Conservation (phyloP, 2,888 invertebrate genomes). For the Sinelater perroti region DNA sequence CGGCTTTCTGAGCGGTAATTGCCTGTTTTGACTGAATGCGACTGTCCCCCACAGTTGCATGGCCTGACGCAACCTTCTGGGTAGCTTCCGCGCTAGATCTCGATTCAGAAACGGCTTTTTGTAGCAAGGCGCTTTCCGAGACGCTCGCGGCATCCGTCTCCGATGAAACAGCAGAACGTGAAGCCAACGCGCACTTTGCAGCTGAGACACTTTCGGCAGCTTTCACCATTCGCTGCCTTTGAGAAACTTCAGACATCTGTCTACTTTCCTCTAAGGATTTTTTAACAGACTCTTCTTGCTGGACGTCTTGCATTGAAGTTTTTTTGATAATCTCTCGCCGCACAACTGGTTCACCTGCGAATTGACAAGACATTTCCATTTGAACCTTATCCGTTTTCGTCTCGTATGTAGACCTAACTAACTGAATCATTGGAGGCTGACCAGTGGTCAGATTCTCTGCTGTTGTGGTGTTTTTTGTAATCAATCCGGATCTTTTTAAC, state of each 20-base stretch:
- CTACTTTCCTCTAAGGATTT: constrained; percentile 10
- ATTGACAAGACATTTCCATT: constrained; percentile 35
- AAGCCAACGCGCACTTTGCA: neutral
- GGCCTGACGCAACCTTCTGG: too few species aligned
- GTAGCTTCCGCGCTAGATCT: neutral
- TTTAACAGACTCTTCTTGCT: constrained; percentile 31
- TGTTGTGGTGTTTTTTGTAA: constrained; percentile 25
- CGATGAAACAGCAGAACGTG: neutral
- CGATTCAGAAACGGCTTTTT: constrained; percentile 40
- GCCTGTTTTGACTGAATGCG: neutral
- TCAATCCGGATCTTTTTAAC: constrained; percentile 12
- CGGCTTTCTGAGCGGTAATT: neutral
- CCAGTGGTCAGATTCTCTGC: constrained; percentile 24
- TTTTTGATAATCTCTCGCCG: constrained; percentile 29
- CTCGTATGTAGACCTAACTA: constrained; percentile 27
- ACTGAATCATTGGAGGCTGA: constrained; percentile 26
- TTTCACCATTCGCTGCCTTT: too few species aligned
- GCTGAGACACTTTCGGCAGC: neutral
- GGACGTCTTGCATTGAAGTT: constrained; percentile 22
- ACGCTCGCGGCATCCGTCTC: neutral
- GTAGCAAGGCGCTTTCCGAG: constrained; percentile 30
- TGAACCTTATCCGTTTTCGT: constrained; percentile 31
- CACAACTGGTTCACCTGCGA: constrained; percentile 13
- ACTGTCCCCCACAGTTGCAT: too few species aligned
- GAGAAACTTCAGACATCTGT: neutral